Conservation (phyloP, 2,888 invertebrate species). For the Macrostomum cliftonense region DNA sequence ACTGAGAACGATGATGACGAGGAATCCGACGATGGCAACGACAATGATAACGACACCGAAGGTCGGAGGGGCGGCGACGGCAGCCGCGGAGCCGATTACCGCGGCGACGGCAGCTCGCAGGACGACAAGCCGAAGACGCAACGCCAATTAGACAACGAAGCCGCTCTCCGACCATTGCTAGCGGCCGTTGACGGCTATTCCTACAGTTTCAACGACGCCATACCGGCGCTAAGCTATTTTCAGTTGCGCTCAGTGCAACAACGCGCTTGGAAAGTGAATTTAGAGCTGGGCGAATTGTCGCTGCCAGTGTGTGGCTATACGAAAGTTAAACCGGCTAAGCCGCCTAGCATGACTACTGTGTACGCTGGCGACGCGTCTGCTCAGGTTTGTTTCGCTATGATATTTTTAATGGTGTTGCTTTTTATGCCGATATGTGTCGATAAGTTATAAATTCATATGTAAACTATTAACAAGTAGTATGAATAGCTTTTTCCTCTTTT, state of each 20-base stretch:
- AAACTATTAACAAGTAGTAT: too few relatives aligned
- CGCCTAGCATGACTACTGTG: conserved; percentile 19
- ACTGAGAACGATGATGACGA: background rate
- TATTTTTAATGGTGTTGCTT: too few relatives aligned
- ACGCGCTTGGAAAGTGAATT: conserved; percentile 48
- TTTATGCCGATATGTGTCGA: too few relatives aligned
- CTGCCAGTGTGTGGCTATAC: conserved; percentile 47
- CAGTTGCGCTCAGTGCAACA: conserved; percentile 26
- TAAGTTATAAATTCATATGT: too few relatives aligned
- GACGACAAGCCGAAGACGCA: conserved; percentile 25
- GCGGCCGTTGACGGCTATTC: conserved; percentile 30
- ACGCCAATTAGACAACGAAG: conserved; percentile 27
- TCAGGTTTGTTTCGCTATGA: background rate
- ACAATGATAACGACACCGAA: conserved; percentile 15
- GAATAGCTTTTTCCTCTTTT: too few relatives aligned
- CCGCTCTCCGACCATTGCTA: conserved; percentile 26
- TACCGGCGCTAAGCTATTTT: conserved; percentile 42
- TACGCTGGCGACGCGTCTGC: background rate
- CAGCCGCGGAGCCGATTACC: too few relatives aligned
- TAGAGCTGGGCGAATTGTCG: conserved; percentile 43
- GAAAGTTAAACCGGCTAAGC: conserved; percentile 34
- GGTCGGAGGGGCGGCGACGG: conserved; percentile 11
- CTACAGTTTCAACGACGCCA: conserved; percentile 41
- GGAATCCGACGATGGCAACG: conserved; percentile 20
- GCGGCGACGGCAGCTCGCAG: conserved; percentile 5